Conservation (phyloP, 2,797 vertebrate genomes). For the Pampus argenteus region DNA sequence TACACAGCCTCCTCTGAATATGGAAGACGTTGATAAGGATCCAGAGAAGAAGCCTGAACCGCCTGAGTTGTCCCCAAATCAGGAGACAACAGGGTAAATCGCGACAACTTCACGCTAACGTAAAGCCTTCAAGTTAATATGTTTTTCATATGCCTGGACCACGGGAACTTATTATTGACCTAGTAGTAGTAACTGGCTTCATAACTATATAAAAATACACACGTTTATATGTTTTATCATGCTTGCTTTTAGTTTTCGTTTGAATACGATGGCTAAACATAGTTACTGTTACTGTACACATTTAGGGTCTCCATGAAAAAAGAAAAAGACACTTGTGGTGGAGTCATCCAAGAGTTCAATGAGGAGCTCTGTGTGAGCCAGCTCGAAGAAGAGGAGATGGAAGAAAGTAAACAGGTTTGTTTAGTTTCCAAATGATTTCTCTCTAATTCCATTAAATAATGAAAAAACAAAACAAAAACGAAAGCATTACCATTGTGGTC, state of each 20-base stretch:
- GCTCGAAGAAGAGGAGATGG: constrained; percentile 68
- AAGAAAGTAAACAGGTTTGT: constrained; percentile 78
- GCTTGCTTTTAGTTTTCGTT: not conserved
- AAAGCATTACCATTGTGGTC: no score
- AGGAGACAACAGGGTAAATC: constrained; percentile 65
- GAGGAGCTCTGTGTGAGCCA: constrained; percentile 77
- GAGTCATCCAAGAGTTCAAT: constrained; percentile 50
- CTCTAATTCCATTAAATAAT: not conserved
- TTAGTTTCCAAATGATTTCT: not conserved
- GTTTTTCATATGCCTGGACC: not conserved
- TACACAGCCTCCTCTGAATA: constrained; percentile 2
- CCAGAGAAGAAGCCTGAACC: constrained; percentile 14
- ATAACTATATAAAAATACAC: not conserved
- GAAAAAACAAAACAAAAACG: no score
- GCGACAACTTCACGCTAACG: no score
- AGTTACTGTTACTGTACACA: not conserved
- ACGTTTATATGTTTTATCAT: not conserved
- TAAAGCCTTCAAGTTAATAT: no score
- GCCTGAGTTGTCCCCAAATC: constrained; percentile 63
- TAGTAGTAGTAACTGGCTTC: not conserved
- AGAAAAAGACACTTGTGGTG: constrained; percentile 6
- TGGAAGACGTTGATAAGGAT: constrained; percentile 38
- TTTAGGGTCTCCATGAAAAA: constrained; percentile 5
- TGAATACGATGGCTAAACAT: not conserved
- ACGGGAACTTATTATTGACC: not conserved